phyloP scores from a whole-genome alignment of 1,140 invertebrate species.

The Rhopalosiphum maidis region DNA sequence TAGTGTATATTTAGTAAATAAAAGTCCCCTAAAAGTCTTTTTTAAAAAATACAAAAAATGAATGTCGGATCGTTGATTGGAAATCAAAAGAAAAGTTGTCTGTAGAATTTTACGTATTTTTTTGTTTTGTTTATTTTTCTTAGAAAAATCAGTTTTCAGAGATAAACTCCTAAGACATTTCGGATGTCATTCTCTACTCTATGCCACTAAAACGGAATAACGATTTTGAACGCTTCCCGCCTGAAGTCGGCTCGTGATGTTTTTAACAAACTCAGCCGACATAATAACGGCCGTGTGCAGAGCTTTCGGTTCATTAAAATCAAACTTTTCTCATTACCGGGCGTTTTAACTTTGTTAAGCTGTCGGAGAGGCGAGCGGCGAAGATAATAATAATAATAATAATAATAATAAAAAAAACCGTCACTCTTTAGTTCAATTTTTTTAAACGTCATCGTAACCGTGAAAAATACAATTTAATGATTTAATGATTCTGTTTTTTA shows the following conservation, averaged over 20 bases:
- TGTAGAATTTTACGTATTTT: neutral
- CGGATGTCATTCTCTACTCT: neutral
- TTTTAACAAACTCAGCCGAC: conserved; percentile 44
- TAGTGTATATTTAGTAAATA: neutral
- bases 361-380: conserved; percentile 28
- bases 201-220: conserved; percentile 8
- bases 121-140: neutral
- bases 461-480: conserved; percentile 18
- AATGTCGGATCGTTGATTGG: neutral
- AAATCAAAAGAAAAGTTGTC: neutral
- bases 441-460: conserved; percentile 34
- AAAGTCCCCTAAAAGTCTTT: neutral
- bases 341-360: conserved; percentile 50
- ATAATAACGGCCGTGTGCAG: conserved; percentile 43
- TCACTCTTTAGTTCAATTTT: conserved; percentile 17
- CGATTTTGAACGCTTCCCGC: conserved; percentile 28
- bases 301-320: conserved; percentile 52
- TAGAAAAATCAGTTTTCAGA: conserved; percentile 14
- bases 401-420: conserved; percentile 24
- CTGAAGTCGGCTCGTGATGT: conserved; percentile 43
- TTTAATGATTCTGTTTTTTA: neutral
- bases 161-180: conserved; percentile 9
- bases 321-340: conserved; percentile 55
- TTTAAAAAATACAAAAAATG: neutral
- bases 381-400: conserved; percentile 46